phyloP scores from a whole-genome alignment of 2,113 vertebrate genomes.

The Maccullochella peelii region DNA sequence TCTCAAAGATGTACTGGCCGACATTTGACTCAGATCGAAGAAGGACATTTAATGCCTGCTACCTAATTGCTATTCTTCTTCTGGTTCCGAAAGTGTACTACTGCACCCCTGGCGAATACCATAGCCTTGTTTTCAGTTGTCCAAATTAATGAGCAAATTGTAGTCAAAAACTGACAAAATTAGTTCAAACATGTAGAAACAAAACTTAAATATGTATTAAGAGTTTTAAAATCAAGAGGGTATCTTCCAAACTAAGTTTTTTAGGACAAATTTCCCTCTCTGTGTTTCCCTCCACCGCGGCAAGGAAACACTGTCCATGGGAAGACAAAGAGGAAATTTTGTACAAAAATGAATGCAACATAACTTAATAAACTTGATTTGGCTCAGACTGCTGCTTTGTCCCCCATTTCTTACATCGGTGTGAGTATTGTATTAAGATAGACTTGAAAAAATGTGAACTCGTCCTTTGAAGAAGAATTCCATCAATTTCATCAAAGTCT shows the following conservation, averaged over 20 bases:
- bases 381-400: not conserved
- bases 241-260: not conserved
- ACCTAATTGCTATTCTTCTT: constrained; percentile 29
- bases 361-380: not conserved
- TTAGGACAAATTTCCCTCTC: not conserved
- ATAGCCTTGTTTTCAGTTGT: not conserved
- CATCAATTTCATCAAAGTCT: too few species aligned
- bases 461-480: too few species aligned
- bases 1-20: constrained; percentile 26
- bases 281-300: not conserved
- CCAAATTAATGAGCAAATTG: not conserved
- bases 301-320: not conserved
- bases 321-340: not conserved
- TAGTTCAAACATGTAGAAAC: too few species aligned
- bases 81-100: not conserved
- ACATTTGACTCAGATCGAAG: constrained; percentile 44
- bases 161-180: not conserved
- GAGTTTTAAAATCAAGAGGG: not conserved
- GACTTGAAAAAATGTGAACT: too few species aligned
- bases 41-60: constrained; percentile 22
- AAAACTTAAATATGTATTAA: not conserved
- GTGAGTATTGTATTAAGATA: too few species aligned
- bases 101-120: not conserved
- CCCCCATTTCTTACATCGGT: not conserved
- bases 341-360: not conserved